Evolutionary conservation across 2,797 vertebrate genomes (phyloP), one percentile per base, ranked within the genome.

Genomic region (Sebastes wilsoni): DNA sequence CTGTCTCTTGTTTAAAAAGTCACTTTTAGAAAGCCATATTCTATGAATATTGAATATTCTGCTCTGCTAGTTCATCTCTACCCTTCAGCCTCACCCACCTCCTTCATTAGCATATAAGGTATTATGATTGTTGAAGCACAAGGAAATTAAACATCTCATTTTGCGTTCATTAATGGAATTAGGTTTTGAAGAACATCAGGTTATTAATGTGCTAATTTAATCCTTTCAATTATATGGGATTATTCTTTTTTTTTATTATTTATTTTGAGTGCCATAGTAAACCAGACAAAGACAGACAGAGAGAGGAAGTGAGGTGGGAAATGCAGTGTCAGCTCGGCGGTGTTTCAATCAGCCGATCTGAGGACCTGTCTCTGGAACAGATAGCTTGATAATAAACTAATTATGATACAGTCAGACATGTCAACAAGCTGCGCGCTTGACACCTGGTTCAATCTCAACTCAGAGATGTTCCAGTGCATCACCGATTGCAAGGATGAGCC

Each of bases 331-430:
- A 81, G 66, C 76, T 69, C 36, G 20, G 84, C 81, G 61, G 85
- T 66, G 77, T 76, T 87, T 83, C 83, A 87, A 80, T 92, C 87
- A 87, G 74, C 6, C 27, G 23, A 76, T 78, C 71, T 68, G 78
- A 83, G 32, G 25, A 77, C 67, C 75, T 75, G 79, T 84, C 76
- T 89, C 68, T 72, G 55, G 46, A 82, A 60, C 58, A 65, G 79
- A 86, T 80, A 77, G 76, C 77, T 76, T 72, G 86, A 84, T 90
- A 88, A 89, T 86, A 82, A 88, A 89, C 80, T 69, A 84, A 91
- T 88, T 86, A 88, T 77, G 83, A 81, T 86, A 80, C 68, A 88
- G 77, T 81, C 72, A 69, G 79, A 86, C 8, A 10, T 77, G 60
- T 84, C 81, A 82, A 78, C 70, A 77, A 77, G 64, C 79, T 10